Conservation (phyloP, 53 echinoderm and acorn worm genomes). For the Henricia sp. region DNA sequence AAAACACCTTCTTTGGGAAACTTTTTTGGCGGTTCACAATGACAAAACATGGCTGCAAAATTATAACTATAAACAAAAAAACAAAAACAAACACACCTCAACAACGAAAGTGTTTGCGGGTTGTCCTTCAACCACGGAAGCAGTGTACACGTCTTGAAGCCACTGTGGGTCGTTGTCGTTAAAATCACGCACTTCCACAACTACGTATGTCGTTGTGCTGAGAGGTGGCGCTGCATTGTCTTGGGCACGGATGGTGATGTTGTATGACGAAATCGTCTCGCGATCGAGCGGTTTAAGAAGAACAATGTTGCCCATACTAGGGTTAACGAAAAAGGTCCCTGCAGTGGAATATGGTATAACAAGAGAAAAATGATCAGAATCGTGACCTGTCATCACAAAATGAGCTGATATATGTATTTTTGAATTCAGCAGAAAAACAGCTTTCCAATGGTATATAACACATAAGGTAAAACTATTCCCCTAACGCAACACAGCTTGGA, state of each 20-base stretch:
- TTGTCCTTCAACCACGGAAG: constrained; percentile 63
- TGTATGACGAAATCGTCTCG: constrained; percentile 63
- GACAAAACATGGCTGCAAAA: no score
- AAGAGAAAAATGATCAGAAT: neutral
- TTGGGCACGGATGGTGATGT: constrained; percentile 74
- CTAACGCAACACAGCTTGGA: no score
- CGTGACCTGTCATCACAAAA: neutral
- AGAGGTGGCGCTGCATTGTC: constrained; percentile 74
- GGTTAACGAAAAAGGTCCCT: constrained; percentile 81
- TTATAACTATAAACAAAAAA: no score
- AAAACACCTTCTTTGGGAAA: no score
- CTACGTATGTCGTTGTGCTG: constrained; percentile 65
- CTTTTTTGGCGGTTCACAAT: no score
- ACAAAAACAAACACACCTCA: constrained; percentile 44
- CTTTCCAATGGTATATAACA: no score
- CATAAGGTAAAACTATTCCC: no score
- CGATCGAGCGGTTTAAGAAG: constrained; percentile 70
- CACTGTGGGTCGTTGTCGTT: constrained; percentile 89
- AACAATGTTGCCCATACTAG: constrained; percentile 67
- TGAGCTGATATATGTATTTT: no score
- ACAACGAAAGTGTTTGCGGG: constrained; percentile 61
- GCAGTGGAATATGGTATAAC: neutral
- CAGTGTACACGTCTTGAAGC: constrained; percentile 45
- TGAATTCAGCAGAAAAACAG: no score
- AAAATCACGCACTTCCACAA: constrained; percentile 71